Percentiles rank a stretch among this genome's conserved stretches.
These are phyloP conservation scores for Diorhabda sublineata DNA, from an alignment of 1,140 invertebrate species.

Conservation along the genomic window DNA sequence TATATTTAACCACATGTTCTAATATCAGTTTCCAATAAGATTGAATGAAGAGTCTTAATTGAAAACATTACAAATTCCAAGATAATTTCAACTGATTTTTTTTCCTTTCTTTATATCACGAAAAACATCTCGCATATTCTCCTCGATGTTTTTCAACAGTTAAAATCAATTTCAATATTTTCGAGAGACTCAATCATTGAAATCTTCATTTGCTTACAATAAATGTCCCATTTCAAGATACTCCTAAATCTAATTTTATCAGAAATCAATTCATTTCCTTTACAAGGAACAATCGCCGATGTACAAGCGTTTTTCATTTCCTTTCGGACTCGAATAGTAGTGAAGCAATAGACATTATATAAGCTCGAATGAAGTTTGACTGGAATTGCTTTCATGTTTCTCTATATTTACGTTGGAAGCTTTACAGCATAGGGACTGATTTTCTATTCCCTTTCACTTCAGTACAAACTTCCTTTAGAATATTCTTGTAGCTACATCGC, in stretches of 20 bases:
- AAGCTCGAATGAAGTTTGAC: background rate
- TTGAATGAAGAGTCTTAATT: too few relatives aligned
- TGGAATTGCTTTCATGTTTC: slow-evolving; percentile 9
- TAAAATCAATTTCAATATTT: background rate
- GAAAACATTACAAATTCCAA: too few relatives aligned
- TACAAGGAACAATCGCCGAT: slow-evolving; percentile 1
- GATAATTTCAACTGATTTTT: too few relatives aligned
- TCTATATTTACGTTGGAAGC: slow-evolving; percentile 6
- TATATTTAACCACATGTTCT: too few relatives aligned
- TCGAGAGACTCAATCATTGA: background rate
- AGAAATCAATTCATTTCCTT: slow-evolving; percentile 1
- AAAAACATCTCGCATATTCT: too few relatives aligned
- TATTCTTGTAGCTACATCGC: background rate
- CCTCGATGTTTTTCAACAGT: too few relatives aligned
- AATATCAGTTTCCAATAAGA: too few relatives aligned
- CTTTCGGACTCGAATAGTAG: slow-evolving; percentile 1
- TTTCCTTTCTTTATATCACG: too few relatives aligned
- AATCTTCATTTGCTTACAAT: background rate
- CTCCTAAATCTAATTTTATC: slow-evolving; percentile 1
- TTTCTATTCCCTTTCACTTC: slow-evolving; percentile 10
- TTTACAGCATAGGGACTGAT: slow-evolving; percentile 7
- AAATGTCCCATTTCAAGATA: background rate
- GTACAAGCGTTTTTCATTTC: slow-evolving; percentile 2
- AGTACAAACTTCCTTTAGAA: background rate
- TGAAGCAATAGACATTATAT: slow-evolving; percentile 9